Percentiles rank a stretch among this genome's conserved stretches.
Evolutionary conservation across 2,113 vertebrate genomes (phyloP).

Genomic region (Glaucidium brasilianum): DNA sequence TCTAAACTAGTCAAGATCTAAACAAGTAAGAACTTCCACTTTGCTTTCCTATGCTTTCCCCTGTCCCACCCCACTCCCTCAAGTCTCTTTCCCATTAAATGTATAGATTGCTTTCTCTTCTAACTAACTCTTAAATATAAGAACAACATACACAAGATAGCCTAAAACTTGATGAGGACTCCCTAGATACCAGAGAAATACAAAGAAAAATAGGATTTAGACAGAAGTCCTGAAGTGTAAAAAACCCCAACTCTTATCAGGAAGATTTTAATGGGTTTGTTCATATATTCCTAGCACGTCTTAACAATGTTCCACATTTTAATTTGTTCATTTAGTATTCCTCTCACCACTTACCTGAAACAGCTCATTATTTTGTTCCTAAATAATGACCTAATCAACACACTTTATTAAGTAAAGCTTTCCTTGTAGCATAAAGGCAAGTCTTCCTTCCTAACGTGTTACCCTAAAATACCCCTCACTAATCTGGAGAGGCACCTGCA

Average conservation of each 20-base stretch:
- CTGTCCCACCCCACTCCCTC: background rate
- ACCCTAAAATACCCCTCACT: background rate
- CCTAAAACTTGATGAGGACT: background rate
- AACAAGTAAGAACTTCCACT: background rate
- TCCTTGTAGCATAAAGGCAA: background rate
- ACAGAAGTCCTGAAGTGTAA: background rate
- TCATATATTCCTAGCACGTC: background rate
- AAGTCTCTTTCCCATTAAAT: background rate
- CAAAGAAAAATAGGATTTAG: background rate
- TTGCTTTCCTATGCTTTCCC: background rate
- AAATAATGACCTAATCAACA: background rate
- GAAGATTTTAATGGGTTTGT: background rate
- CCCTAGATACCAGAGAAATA: background rate
- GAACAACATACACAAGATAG: background rate
- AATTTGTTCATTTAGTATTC: background rate
- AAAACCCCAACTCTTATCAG: background rate
- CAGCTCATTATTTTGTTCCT: background rate
- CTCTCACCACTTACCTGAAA: background rate
- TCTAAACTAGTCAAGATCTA: background rate
- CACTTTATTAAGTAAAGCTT: background rate
- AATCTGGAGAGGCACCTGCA: background rate
- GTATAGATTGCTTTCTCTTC: background rate
- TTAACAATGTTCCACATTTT: background rate
- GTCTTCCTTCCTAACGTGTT: background rate
- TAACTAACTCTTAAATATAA: background rate